Evolutionary conservation across 2,113 vertebrate species (phyloP), one percentile per base, ranked within the genome.

Genomic region (Pogonocichla stellata): DNA sequence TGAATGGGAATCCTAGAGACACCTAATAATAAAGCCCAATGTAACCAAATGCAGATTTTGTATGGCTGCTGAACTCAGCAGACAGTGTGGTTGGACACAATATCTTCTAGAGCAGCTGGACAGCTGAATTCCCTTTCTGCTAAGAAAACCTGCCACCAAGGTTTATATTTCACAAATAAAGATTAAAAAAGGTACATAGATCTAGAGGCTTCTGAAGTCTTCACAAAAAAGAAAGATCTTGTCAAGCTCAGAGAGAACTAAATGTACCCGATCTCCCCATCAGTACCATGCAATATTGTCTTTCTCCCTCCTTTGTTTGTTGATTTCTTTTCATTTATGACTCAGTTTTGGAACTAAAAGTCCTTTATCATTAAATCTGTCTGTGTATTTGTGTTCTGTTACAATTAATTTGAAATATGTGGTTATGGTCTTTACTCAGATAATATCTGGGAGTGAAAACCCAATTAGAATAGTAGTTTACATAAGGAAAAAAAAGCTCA

Each of bases 401-500:
- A 47, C 50, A 92, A 93, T 85, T 91, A 86, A 57, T 36, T 66
- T 77, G 65, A 94, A 90, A 92, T 67, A 82, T 25, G 58, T 84
- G 64, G 80, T 86, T 79, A 67, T 13, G 11, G 62, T 67, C 64
- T 89, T 92, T 80, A 92, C 65, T 33, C n/a, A 86, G 92, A 80
- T 86, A 88, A 31, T 74, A 91, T 75, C 75, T 79, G 61, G 43
- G 75, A 72, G 61, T 81, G n/a, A 90, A 89, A 92, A 92, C 91
- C 31, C 80, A 93, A 82, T 95, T 93, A 96, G 54, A 93, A 66
- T 25, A 66, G 87, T 54, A 81, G 58, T 91, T 87, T 89, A 90
- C 0, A 1, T 88, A 91, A 82, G 61, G 56, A 60, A 88, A 93
- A 93, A 67, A 90, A 80, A 88, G 43, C 86, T 67, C 80, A 53